These are phyloP conservation scores for Argyresthia albistria DNA, from an alignment of 2,888 invertebrate genomes.

Conservation along the genomic window DNA sequence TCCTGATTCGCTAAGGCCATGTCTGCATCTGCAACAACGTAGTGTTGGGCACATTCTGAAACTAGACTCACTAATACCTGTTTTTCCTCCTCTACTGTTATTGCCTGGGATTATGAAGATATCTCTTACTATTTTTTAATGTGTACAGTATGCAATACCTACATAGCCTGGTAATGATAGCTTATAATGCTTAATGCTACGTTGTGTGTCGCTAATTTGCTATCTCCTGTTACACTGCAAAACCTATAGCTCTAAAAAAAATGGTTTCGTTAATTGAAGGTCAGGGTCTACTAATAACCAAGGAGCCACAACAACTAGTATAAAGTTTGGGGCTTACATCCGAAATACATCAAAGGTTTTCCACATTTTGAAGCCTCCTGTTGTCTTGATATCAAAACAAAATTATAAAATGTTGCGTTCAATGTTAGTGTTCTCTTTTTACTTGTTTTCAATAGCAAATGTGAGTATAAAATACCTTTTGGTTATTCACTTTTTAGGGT, in stretches of 20 bases:
- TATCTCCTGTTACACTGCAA: not conserved
- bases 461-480: not conserved
- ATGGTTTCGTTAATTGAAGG: not conserved
- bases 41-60: slow-evolving; percentile 26
- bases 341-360: no score
- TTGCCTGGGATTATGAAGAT: slow-evolving; percentile 15
- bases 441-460: no score
- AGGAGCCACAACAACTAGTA: not conserved
- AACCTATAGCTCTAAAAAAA: not conserved
- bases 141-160: no score
- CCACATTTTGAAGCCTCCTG: no score
- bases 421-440: no score
- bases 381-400: no score
- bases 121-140: not conserved
- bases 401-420: no score
- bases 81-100: slow-evolving; percentile 26
- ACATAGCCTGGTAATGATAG: no score
- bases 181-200: not conserved
- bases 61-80: slow-evolving; percentile 27
- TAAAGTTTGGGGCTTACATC: no score
- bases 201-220: not conserved
- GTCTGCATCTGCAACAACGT: slow-evolving; percentile 26
- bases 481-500: no score
- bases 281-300: not conserved
- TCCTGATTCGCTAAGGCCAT: slow-evolving; percentile 27